Conservation (phyloP, 2,797 vertebrate species). For the Glossophaga mutica region DNA sequence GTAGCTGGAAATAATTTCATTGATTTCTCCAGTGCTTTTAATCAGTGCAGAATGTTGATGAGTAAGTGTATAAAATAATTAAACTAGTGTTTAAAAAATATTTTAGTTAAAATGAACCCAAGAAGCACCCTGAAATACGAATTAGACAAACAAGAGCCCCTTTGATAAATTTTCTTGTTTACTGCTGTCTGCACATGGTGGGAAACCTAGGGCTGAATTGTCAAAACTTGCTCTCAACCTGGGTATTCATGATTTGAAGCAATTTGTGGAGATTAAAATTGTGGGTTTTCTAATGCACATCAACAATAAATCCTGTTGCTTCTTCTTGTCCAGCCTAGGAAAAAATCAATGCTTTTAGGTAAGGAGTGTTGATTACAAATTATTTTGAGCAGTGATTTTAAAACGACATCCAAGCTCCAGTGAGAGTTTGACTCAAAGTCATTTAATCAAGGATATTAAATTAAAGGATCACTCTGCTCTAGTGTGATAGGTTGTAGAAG, state of each 20-base stretch:
- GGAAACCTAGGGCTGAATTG: not conserved
- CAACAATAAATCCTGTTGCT: slow-evolving; percentile 61
- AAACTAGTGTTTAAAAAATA: slow-evolving; percentile 2
- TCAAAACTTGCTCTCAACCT: slow-evolving; percentile 27
- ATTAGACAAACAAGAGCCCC: not conserved
- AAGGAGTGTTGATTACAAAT: slow-evolving; percentile 41
- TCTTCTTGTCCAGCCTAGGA: not conserved
- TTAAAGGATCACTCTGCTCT: not conserved
- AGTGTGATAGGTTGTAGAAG: slow-evolving; percentile 26
- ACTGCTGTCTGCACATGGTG: not conserved
- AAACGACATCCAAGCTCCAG: not conserved
- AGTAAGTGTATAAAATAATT: slow-evolving; percentile 32
- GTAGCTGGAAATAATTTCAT: slow-evolving; percentile 45
- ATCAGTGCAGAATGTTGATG: slow-evolving; percentile 23
- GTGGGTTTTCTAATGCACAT: slow-evolving; percentile 53
- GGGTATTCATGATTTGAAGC: slow-evolving; percentile 22
- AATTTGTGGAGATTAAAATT: slow-evolving; percentile 60
- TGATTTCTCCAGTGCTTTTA: slow-evolving; percentile 40
- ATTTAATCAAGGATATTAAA: slow-evolving; percentile 54
- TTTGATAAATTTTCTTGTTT: slow-evolving; percentile 44
- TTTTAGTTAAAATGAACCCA: not conserved
- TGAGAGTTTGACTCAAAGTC: slow-evolving; percentile 50
- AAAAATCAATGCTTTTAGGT: slow-evolving; percentile 64
- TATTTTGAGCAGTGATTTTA: slow-evolving; percentile 65
- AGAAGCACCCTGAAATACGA: not conserved